Evolutionary conservation across 1,140 invertebrate genomes (phyloP).

Genomic region (Ceratitis capitata): DNA sequence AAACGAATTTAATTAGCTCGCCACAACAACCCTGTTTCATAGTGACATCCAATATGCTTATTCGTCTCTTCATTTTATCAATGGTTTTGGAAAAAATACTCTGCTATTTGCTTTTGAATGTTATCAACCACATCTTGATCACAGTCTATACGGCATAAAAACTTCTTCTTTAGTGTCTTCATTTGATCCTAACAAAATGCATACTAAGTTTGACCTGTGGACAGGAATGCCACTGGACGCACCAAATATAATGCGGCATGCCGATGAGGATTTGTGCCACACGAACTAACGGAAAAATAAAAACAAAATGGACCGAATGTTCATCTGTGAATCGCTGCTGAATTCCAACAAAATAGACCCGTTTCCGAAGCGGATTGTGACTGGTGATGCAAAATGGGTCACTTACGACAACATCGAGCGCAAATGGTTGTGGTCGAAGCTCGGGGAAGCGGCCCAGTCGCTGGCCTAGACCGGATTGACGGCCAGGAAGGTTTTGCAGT

Average conservation of each 20-base stretch:
- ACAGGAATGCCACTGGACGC: background rate
- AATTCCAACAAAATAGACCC: constrained; percentile 31
- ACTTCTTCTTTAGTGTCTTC: background rate
- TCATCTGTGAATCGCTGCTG: background rate
- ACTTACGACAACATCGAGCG: no score
- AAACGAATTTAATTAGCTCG: background rate
- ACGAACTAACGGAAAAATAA: no score
- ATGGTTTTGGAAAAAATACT: constrained; percentile 11
- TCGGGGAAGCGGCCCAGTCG: no score
- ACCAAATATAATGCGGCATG: no score
- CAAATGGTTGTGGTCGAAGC: no score
- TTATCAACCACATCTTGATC: background rate
- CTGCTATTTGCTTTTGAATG: background rate
- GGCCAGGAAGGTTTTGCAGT: no score
- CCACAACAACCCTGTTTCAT: background rate
- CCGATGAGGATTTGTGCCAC: no score
- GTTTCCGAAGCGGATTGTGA: no score
- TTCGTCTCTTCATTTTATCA: background rate
- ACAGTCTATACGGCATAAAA: background rate
- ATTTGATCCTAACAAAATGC: constrained; percentile 31
- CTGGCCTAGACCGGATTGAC: no score
- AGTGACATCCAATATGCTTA: background rate
- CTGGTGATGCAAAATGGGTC: no score
- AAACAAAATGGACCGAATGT: background rate
- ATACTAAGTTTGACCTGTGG: background rate